A percentile compares a stretch with the other conserved stretches of the same genome.
Conservation (phyloP, 2,113 vertebrate species). For the Lontra canadensis region DNA sequence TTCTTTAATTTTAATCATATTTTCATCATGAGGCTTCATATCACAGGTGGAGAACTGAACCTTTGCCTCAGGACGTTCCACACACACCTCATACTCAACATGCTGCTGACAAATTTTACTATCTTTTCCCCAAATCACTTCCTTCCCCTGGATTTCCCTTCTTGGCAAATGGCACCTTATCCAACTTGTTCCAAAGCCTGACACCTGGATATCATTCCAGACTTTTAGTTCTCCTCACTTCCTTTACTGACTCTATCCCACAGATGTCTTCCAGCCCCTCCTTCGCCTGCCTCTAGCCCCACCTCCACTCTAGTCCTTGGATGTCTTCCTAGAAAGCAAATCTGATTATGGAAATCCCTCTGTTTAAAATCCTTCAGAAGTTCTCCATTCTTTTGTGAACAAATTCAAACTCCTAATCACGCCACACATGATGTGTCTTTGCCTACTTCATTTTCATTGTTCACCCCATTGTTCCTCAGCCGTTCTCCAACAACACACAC, state of each 20-base stretch:
- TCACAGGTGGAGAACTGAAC: neutral
- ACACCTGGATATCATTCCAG: neutral
- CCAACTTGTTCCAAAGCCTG: neutral
- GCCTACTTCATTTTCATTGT: neutral
- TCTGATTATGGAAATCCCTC: neutral
- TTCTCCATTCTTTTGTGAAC: neutral
- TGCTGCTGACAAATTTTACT: neutral
- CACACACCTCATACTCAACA: neutral
- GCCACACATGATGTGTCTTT: neutral
- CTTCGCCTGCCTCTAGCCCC: no score
- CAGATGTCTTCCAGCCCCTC: neutral
- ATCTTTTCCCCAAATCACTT: neutral
- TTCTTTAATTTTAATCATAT: neutral
- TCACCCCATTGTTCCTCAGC: neutral
- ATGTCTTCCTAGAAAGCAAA: neutral
- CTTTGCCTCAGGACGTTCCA: neutral
- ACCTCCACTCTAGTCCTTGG: neutral
- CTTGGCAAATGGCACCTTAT: neutral
- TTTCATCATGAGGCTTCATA: neutral
- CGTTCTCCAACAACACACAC: neutral
- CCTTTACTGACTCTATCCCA: no score
- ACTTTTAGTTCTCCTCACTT: accelerated
- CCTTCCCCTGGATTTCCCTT: neutral
- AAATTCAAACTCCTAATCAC: neutral
- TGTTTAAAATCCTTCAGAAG: neutral